phyloP scores from a whole-genome alignment of 1,140 invertebrate genomes.

The Drosophila sucinea region DNA sequence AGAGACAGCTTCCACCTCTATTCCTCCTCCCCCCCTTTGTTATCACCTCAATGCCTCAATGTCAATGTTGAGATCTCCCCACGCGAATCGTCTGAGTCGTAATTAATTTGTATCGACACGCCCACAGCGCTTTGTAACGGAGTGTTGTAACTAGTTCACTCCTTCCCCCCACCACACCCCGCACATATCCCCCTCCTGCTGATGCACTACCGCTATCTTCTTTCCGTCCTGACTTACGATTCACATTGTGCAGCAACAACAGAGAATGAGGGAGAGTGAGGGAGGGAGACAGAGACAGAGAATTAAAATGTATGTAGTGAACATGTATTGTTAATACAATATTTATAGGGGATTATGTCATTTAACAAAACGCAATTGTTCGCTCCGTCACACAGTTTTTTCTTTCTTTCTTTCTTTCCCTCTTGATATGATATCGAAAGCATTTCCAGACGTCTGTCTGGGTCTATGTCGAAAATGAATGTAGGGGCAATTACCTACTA shows the following conservation, averaged over 20 bases:
- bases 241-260: conserved; percentile 18
- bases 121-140: conserved; percentile 4
- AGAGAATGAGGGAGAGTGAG: conserved; percentile 13
- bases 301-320: conserved; percentile 30
- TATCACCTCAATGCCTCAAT: conserved; percentile 1
- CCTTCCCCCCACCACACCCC: neutral
- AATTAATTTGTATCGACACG: conserved; percentile 12
- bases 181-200: neutral
- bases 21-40: neutral
- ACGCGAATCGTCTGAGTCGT: conserved; percentile 11
- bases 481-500: no score
- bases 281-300: neutral
- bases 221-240: conserved; percentile 19
- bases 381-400: conserved; percentile 41
- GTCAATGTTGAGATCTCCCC: conserved; percentile 10
- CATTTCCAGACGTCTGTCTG: conserved; percentile 8
- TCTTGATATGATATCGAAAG: neutral
- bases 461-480: neutral
- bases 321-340: conserved; percentile 49
- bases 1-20: neutral
- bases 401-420: neutral
- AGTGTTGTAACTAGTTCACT: conserved; percentile 9
- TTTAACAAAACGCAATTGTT: conserved; percentile 64
- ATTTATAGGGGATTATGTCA: conserved; percentile 75
- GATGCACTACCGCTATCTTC: conserved; percentile 4